A percentile compares a stretch with the other conserved stretches of the same genome.
phyloP scores from a whole-genome alignment of 2,888 invertebrate genomes.

The Phortica magna region DNA sequence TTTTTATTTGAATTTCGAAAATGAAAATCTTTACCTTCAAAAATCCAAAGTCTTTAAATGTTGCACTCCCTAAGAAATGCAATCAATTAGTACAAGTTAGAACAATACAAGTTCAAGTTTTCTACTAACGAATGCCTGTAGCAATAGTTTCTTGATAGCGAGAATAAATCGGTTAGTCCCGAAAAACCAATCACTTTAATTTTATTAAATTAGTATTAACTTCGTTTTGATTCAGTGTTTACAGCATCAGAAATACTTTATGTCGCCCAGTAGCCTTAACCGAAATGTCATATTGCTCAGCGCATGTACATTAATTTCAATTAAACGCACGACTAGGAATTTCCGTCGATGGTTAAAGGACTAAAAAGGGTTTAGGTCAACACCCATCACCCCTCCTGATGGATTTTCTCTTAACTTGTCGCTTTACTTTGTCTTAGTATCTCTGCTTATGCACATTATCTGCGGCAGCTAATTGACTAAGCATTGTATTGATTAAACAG shows the following conservation, averaged over 20 bases:
- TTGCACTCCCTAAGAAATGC: too few relatives aligned
- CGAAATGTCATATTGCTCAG: constrained; percentile 48
- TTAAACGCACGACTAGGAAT: constrained; percentile 75
- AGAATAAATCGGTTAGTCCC: too few relatives aligned
- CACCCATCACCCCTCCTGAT: constrained; percentile 8
- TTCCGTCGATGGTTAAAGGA: constrained; percentile 54
- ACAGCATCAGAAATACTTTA: not conserved
- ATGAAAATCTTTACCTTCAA: too few relatives aligned
- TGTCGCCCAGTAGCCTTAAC: not conserved
- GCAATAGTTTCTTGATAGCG: too few relatives aligned
- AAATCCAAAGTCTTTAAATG: too few relatives aligned
- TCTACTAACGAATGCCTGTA: too few relatives aligned
- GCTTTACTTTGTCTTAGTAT: constrained; percentile 15
- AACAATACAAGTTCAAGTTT: too few relatives aligned
- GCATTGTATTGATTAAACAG: constrained; percentile 50
- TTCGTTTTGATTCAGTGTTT: not conserved
- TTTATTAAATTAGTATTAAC: not conserved
- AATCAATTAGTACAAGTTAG: too few relatives aligned
- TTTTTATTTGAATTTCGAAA: too few relatives aligned
- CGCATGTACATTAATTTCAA: constrained; percentile 69
- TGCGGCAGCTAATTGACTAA: constrained; percentile 52
- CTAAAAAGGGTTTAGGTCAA: constrained; percentile 68
- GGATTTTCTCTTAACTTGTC: not conserved
- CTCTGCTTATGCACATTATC: constrained; percentile 42
- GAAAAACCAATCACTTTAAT: too few relatives aligned